A percentile compares a stretch with the other conserved stretches of the same genome.
Conservation (phyloP, 2,888 invertebrate species). For the Pocota personata region DNA sequence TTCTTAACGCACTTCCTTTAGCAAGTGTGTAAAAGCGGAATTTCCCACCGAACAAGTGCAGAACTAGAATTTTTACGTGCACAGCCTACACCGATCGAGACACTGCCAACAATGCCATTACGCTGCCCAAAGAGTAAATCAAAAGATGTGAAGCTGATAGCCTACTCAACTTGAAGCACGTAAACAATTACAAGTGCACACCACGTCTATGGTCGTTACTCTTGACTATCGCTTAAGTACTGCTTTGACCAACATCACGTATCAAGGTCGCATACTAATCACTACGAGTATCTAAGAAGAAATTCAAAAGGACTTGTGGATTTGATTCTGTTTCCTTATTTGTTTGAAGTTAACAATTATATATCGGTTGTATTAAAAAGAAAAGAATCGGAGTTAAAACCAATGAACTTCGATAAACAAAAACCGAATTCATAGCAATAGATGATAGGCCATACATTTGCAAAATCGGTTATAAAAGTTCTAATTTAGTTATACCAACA, state of each 20-base stretch:
- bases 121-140: neutral
- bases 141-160: slow-evolving; percentile 19
- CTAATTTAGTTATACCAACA: no score
- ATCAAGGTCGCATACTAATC: slow-evolving; percentile 42
- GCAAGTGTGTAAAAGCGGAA: neutral
- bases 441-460: no score
- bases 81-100: neutral
- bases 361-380: neutral
- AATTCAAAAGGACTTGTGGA: neutral
- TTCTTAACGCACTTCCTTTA: neutral
- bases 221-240: neutral
- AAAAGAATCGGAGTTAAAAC: neutral
- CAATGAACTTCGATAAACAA: neutral
- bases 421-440: no score
- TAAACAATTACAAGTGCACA: slow-evolving; percentile 23
- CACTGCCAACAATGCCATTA: neutral
- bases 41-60: slow-evolving; percentile 1
- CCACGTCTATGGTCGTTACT: neutral
- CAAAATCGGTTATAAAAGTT: neutral
- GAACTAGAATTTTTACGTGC: neutral
- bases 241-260: slow-evolving; percentile 15
- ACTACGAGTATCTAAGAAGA: neutral
- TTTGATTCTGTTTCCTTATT: neutral
- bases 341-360: neutral
- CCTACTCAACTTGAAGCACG: slow-evolving; percentile 13